phyloP scores from a whole-genome alignment of 2,113 vertebrate species.

The Eolophus roseicapilla region DNA sequence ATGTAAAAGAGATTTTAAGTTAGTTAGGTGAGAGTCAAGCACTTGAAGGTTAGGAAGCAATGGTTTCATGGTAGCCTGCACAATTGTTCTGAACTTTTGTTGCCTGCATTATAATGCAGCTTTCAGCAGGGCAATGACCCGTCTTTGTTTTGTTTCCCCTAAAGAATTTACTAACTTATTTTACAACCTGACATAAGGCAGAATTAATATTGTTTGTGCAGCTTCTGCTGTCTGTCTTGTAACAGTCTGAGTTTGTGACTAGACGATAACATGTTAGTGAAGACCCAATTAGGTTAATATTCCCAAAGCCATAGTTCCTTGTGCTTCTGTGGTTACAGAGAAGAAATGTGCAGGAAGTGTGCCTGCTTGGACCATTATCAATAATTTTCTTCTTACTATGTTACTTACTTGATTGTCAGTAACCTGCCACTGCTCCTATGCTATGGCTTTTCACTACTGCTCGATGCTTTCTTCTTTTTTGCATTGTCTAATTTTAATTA shows the following conservation, averaged over 20 bases:
- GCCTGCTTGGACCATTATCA: not conserved
- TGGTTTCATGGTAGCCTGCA: not conserved
- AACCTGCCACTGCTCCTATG: not conserved
- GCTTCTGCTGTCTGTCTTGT: not conserved
- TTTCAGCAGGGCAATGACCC: not conserved
- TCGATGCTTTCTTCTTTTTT: not conserved
- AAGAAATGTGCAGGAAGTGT: not conserved
- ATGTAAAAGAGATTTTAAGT: conserved; percentile 28
- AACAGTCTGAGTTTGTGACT: not conserved
- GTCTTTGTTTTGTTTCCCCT: not conserved
- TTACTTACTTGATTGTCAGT: not conserved
- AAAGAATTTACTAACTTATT: not conserved
- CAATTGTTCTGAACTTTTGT: not conserved
- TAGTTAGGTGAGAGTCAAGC: not conserved
- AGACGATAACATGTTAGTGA: not conserved
- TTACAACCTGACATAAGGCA: not conserved
- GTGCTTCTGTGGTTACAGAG: not conserved
- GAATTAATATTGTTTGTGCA: not conserved
- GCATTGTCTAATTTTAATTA: not conserved
- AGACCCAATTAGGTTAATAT: not conserved
- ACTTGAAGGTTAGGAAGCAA: not conserved
- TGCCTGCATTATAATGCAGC: not conserved
- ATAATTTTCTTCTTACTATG: not conserved
- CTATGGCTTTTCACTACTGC: not conserved
- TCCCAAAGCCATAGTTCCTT: not conserved